Evolutionary conservation across 2,797 vertebrate species (phyloP), one percentile per base, ranked within the genome.

Genomic region (Vespertilio murinus): DNA sequence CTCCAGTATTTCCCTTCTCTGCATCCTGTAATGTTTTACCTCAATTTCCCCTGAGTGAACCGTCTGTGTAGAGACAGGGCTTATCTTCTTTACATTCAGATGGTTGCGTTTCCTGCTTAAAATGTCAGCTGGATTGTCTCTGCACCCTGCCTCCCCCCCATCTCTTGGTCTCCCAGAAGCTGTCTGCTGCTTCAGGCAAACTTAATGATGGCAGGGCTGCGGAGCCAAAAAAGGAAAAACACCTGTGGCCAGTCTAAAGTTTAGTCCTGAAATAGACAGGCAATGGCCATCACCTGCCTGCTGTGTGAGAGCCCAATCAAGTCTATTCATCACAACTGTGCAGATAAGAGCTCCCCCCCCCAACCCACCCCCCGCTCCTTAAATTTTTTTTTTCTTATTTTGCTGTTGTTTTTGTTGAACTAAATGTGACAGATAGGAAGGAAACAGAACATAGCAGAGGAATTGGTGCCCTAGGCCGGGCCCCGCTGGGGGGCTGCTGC

Each of bases 141-240:
- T 71, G 67, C 77, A 87, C 92, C 88, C 93, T 85, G 78, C 94
- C 94, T 88, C 94, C 88, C 91, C 92, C 92, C 82, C 70, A 93
- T 94, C 93, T 88, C 91, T 94, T 95, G 97, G 97, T 96, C 94
- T 96, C 94, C 79, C 95, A 97, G 94, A 97, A 97, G 94, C 96
- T 93, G 97, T 95, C 97, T 97, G 97, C 97, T 97, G 97, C 96
- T 95, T 97, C 96, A 97, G 96, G 97, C 97, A 96, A 97, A 97
- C 96, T 94, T 97, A 97, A 97, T 97, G 97, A 97, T 91, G 95
- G 82, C 92, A 96, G 86, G 97, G 97, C 96, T 92, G 88, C 93
- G 87, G 95, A 97, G 96, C 97, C 96, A 96, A 97, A 97, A 97
- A 97, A 96, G 97, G 97, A 97, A 97, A 95, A 96, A 89, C 97